phyloP scores from a whole-genome alignment of 2,888 invertebrate species.

The Conus canariensis region DNA sequence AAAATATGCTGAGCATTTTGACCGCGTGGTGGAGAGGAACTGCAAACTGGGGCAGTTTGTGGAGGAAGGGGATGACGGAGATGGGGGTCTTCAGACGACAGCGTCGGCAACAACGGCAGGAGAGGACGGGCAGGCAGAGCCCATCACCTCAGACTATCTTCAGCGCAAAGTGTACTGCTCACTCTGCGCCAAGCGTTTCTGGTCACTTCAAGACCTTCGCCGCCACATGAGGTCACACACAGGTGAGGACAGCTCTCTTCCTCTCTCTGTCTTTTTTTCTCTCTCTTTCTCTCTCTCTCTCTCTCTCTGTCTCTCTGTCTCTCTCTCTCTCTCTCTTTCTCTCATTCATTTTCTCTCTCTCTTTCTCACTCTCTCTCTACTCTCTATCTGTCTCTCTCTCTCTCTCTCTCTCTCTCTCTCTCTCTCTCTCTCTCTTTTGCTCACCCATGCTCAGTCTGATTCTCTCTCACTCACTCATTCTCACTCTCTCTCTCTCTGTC shows the following conservation, averaged over 20 bases:
- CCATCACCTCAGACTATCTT: constrained; percentile 66
- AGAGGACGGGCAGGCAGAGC: constrained; percentile 58
- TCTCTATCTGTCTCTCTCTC: too few species aligned
- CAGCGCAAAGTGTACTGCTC: constrained; percentile 83
- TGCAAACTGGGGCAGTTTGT: constrained; percentile 64
- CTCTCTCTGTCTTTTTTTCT: background rate
- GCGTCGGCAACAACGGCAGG: constrained; percentile 37
- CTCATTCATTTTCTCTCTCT: too few species aligned
- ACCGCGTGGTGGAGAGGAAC: constrained; percentile 69
- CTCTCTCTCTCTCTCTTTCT: background rate
- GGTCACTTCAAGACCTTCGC: constrained; percentile 95
- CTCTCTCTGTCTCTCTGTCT: background rate
- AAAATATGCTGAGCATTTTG: constrained; percentile 70
- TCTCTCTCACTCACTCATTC: too few species aligned
- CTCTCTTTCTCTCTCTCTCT: background rate
- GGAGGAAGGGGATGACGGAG: constrained; percentile 52
- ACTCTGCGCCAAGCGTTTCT: constrained; percentile 94
- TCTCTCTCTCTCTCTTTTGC: too few species aligned
- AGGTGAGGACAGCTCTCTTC: constrained; percentile 59
- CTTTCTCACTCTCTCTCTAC: too few species aligned
- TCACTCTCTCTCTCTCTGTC: too few species aligned
- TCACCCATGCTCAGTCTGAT: too few species aligned
- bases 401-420: too few species aligned
- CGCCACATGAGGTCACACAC: constrained; percentile 95
- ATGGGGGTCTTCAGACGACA: constrained; percentile 15